Evolutionary conservation across 2,113 vertebrate genomes (phyloP).

Genomic region (Eonycteris spelaea): DNA sequence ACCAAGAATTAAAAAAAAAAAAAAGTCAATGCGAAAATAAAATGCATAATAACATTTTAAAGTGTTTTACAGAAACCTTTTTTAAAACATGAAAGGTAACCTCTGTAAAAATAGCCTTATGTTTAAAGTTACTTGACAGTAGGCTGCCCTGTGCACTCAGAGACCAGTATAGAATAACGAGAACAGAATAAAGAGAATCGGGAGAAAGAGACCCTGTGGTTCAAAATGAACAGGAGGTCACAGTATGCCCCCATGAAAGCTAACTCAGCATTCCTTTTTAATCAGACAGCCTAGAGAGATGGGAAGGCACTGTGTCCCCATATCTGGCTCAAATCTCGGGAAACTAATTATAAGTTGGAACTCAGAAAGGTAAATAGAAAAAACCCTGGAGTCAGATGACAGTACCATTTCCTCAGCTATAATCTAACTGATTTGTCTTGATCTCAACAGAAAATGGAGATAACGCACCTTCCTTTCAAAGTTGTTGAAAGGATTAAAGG

Average conservation of each 20-base stretch:
- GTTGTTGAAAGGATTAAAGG: not conserved
- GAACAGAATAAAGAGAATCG: not conserved
- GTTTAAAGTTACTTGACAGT: not conserved
- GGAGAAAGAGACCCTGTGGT: not conserved
- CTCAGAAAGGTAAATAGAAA: not conserved
- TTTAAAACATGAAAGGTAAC: not conserved
- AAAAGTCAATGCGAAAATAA: conserved; percentile 24
- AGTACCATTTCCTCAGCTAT: not conserved
- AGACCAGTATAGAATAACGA: not conserved
- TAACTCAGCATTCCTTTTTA: not conserved
- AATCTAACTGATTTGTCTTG: not conserved
- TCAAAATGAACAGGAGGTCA: not conserved
- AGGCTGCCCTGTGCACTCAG: not conserved
- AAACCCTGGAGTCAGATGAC: not conserved
- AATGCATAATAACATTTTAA: not conserved
- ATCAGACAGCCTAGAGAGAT: not conserved
- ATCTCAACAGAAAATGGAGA: not conserved
- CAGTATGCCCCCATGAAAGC: not conserved
- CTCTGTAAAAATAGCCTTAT: not conserved
- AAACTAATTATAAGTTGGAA: not conserved
- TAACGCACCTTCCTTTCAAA: conserved; percentile 16
- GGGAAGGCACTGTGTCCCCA: not conserved
- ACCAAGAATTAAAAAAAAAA: conserved; percentile 25
- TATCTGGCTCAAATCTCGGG: not conserved
- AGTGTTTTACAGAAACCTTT: conserved; percentile 10